These are phyloP conservation scores for Thysanoteuthis rhombus DNA, from an alignment of 2,888 invertebrate species.

Conservation along the genomic window DNA sequence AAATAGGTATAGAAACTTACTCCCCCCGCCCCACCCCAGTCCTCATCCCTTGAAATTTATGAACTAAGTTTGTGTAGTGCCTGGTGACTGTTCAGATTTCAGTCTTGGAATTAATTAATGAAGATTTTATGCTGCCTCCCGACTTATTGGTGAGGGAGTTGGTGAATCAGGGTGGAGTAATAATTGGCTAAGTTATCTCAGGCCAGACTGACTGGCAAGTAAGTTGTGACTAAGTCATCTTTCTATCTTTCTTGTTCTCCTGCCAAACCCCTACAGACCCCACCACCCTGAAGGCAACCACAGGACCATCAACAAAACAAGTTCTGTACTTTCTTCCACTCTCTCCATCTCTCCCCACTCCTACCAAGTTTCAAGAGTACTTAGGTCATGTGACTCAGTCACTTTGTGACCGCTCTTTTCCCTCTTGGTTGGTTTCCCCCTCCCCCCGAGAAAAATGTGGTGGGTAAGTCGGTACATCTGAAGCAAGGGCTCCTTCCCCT, in stretches of 20 bases:
- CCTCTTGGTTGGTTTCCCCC: not conserved
- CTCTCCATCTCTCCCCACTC: not conserved
- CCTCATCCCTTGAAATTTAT: not conserved
- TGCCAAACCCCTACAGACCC: not conserved
- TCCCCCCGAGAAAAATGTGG: not conserved
- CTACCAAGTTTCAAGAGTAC: not conserved
- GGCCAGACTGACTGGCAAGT: not conserved
- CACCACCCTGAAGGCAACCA: not conserved
- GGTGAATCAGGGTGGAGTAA: not conserved
- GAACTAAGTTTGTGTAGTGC: not conserved
- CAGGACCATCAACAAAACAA: not conserved
- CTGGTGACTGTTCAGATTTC: not conserved
- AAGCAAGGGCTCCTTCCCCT: not conserved
- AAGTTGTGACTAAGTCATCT: not conserved
- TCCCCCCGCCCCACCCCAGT: too few species aligned
- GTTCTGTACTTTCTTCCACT: not conserved
- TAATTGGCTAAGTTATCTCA: not conserved
- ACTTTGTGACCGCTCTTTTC: not conserved
- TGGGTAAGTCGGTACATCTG: not conserved
- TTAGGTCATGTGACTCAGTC: not conserved
- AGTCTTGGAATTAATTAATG: not conserved
- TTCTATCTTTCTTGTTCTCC: not conserved
- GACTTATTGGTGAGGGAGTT: too few species aligned
- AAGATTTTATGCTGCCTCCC: not conserved
- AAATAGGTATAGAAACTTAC: too few species aligned